phyloP scores from a whole-genome alignment of 2,113 vertebrate genomes.

The Pachyramphus minor region DNA sequence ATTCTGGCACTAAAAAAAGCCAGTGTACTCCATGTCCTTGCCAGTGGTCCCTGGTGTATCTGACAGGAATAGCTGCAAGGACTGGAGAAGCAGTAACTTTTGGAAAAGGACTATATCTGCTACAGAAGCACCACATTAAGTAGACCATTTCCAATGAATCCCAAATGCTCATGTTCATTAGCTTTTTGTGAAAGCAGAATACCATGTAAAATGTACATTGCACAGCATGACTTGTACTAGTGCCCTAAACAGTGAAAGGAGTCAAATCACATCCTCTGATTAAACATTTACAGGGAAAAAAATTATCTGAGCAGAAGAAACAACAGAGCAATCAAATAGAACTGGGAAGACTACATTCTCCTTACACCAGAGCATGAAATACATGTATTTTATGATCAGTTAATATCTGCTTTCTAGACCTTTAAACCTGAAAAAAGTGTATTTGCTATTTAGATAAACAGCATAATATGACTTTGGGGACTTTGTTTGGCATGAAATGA shows the following conservation, averaged over 20 bases:
- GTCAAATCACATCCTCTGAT: background rate
- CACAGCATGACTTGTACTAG: background rate
- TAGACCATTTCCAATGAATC: slow-evolving; percentile 37
- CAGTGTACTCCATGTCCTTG: background rate
- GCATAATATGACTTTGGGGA: background rate
- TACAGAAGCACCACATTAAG: slow-evolving; percentile 35
- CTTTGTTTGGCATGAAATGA: slow-evolving; percentile 6
- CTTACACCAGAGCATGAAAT: background rate
- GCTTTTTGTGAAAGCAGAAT: slow-evolving; percentile 8
- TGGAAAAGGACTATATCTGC: background rate
- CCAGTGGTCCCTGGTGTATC: background rate
- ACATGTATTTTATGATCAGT: slow-evolving; percentile 41
- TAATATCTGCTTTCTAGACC: slow-evolving; percentile 38
- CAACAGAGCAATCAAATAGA: background rate
- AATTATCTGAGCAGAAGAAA: background rate
- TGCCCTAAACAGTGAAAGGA: background rate
- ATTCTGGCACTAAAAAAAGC: slow-evolving; percentile 3
- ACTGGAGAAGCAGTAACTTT: slow-evolving; percentile 42
- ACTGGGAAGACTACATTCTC: background rate
- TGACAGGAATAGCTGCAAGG: slow-evolving; percentile 25
- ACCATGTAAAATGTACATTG: background rate
- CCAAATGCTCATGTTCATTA: slow-evolving; percentile 25
- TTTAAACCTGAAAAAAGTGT: slow-evolving; percentile 42
- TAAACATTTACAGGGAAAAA: background rate
- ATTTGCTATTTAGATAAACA: slow-evolving; percentile 61